These are phyloP conservation scores for Pheosia tremula DNA, from an alignment of 2,888 invertebrate genomes.

Conservation along the genomic window DNA sequence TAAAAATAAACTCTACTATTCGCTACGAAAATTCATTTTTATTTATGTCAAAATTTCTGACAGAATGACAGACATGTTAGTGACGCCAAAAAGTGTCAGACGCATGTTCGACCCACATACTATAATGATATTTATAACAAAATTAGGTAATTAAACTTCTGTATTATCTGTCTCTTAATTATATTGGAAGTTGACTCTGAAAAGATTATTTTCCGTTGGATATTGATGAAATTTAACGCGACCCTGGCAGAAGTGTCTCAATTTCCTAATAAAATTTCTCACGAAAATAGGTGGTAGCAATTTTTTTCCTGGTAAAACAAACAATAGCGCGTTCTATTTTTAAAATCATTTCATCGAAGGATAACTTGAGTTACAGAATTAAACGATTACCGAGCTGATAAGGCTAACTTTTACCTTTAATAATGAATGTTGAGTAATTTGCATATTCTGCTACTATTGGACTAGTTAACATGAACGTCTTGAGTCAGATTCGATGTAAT, in stretches of 20 bases:
- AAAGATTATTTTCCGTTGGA: no score
- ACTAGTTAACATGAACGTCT: conserved; percentile 23
- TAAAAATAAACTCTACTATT: conserved; percentile 30
- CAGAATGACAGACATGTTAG: conserved; percentile 28
- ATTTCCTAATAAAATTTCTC: no score
- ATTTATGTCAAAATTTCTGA: conserved; percentile 39
- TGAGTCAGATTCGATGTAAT: conserved; percentile 23
- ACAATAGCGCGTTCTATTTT: conserved; percentile 1
- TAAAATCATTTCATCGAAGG: not conserved
- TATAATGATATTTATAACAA: conserved; percentile 14
- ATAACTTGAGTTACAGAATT: no score
- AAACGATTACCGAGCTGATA: no score
- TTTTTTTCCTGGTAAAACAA: no score
- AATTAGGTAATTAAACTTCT: conserved; percentile 13
- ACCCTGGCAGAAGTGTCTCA: no score
- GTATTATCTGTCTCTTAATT: not conserved
- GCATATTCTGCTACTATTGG: no score
- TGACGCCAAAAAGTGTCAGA: conserved; percentile 28
- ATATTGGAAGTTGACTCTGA: not conserved
- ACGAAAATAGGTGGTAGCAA: no score
- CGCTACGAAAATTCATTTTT: conserved; percentile 33
- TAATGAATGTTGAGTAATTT: not conserved
- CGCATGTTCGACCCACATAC: conserved; percentile 31
- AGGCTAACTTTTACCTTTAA: not conserved
- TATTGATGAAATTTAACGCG: no score